Base-by-base conservation (phyloP, 2,888 invertebrate species). In the Leptarthrus brevirostris region DNA sequence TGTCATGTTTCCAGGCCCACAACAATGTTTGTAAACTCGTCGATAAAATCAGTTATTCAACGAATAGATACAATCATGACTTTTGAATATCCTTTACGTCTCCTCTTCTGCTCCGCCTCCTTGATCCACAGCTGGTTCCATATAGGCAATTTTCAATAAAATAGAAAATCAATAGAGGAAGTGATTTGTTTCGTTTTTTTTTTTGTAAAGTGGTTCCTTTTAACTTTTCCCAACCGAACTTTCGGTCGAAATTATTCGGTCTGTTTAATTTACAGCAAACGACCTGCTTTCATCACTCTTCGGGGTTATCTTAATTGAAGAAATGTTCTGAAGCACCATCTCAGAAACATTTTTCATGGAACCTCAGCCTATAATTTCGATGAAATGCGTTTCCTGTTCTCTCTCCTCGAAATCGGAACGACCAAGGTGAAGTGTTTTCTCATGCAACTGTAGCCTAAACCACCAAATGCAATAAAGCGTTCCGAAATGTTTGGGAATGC, bases 21-120 rank as follows among this genome's bases (percentile, higher is more conserved):
- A 66, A 26, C 66, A 26, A 66, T 66, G 66, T 66, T 66, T 47
- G 24, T 66, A 47, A 66, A 66, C 30, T 66, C 20, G 49, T 49
- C 49, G 61, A 61, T 61, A 61, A 61, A 61, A 61, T 61, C 61
- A 44, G 61, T 44, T 44, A 61, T 61, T 44, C 22, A 40, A 36
- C 12, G 61, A 40, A 18, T 61, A 61, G 61, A 61, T 12, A 1
- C 61, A 61, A 36, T 61, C 44, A 10, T 20, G 40, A 40, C 20
- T 40, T 61, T 61, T 58, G n/a, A 2, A 22, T 44, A 61, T 34
- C 61, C 61, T 61, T 61, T 40, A 40, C 40, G 16, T n/a, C n/a
- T n/a, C n/a, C n/a, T 16, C 4, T n/a, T 40, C 18, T 14, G 8
- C 8, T n/a, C 6, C n/a, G 22, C 20, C 34, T 2, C 22, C 4